Conservation (phyloP, 2,888 invertebrate genomes). For the Aspidiotus destructor region DNA sequence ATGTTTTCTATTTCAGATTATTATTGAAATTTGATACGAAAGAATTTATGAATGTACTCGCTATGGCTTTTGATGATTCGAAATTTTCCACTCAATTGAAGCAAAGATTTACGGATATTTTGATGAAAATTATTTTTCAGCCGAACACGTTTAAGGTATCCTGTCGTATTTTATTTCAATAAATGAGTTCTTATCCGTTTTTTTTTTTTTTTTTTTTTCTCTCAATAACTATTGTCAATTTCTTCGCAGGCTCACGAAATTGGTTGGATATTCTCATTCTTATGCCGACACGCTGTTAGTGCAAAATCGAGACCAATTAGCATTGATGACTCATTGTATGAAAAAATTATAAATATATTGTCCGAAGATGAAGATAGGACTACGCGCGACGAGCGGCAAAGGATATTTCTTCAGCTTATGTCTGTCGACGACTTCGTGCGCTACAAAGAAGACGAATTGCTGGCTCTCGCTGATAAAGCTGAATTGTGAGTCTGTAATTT, state of each 20-base stretch:
- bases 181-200: neutral
- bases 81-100: slow-evolving; percentile 66
- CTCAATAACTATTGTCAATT: too few species aligned
- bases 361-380: slow-evolving; percentile 35
- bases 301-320: slow-evolving; percentile 48
- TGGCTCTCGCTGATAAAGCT: slow-evolving; percentile 54
- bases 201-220: too few species aligned
- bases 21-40: slow-evolving; percentile 71
- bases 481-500: slow-evolving; percentile 47
- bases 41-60: slow-evolving; percentile 75
- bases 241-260: slow-evolving; percentile 48
- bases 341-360: slow-evolving; percentile 53
- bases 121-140: slow-evolving; percentile 44
- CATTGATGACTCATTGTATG: slow-evolving; percentile 48
- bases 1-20: slow-evolving; percentile 45
- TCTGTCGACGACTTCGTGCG: slow-evolving; percentile 52
- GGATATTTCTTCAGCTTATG: slow-evolving; percentile 60
- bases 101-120: slow-evolving; percentile 66
- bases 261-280: slow-evolving; percentile 54
- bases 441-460: slow-evolving; percentile 50
- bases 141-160: slow-evolving; percentile 33
- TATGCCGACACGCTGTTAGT: slow-evolving; percentile 43
- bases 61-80: slow-evolving; percentile 71
- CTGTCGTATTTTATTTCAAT: neutral
- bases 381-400: slow-evolving; percentile 52